phyloP scores from a whole-genome alignment of 2,113 vertebrate species.

The Vireo altiloquus region DNA sequence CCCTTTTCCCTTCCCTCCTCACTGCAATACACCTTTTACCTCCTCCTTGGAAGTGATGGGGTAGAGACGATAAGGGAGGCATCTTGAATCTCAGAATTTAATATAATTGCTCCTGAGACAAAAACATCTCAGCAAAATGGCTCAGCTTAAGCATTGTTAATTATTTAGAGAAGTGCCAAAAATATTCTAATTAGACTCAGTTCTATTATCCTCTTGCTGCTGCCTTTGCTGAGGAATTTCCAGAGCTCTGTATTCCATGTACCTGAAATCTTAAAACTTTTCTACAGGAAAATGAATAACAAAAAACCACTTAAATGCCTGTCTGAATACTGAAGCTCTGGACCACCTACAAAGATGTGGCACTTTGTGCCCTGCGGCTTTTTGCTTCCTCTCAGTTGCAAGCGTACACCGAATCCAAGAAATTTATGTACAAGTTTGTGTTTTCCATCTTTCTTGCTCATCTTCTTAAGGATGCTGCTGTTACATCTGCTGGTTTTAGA shows the following conservation, averaged over 20 bases:
- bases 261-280: background rate
- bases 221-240: background rate
- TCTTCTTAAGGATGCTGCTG: background rate
- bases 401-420: background rate
- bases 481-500: background rate
- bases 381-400: background rate
- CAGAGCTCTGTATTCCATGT: background rate
- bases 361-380: background rate
- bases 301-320: background rate
- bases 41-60: background rate
- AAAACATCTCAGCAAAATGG: background rate
- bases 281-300: background rate
- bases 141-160: background rate
- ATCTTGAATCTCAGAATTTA: background rate
- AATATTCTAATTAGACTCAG: background rate
- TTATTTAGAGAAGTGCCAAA: constrained; percentile 11
- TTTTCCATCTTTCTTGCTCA: background rate
- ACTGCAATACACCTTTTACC: background rate
- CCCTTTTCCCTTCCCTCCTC: background rate
- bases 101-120: background rate
- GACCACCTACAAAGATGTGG: background rate
- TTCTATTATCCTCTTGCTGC: background rate
- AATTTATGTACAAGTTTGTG: background rate
- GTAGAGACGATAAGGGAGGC: background rate
- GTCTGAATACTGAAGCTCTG: background rate